These are phyloP conservation scores for Tenthredo distinguenda DNA, from an alignment of 2,888 invertebrate species.

Conservation along the genomic window DNA sequence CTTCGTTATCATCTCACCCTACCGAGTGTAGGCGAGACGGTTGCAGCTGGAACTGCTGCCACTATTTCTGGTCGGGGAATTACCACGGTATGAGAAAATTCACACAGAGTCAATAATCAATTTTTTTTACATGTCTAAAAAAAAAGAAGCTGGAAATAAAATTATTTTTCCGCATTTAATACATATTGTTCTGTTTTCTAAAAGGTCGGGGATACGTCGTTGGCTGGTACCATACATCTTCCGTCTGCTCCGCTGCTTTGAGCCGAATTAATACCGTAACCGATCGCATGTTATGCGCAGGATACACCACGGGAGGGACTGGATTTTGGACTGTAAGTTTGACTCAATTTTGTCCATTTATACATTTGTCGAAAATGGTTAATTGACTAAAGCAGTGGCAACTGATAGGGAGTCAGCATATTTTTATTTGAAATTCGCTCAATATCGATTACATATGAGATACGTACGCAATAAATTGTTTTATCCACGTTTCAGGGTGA, in stretches of 20 bases:
- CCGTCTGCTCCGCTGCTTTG: conserved; percentile 76
- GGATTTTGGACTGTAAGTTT: conserved; percentile 35
- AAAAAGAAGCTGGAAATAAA: no score
- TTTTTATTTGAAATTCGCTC: background rate
- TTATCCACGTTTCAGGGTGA: conserved; percentile 36
- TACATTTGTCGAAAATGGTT: background rate
- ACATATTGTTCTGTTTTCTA: background rate
- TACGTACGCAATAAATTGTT: background rate
- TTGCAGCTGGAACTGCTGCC: conserved; percentile 26
- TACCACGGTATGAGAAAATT: conserved; percentile 1
- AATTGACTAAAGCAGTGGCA: background rate
- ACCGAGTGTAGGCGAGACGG: conserved; percentile 7
- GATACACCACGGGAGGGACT: conserved; percentile 50
- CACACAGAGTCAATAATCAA: background rate
- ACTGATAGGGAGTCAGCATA: background rate
- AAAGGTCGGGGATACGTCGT: conserved; percentile 22
- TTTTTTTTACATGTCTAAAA: background rate
- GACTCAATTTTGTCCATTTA: background rate
- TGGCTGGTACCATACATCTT: conserved; percentile 64
- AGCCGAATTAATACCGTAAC: conserved; percentile 74
- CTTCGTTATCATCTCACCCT: background rate
- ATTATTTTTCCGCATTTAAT: no score
- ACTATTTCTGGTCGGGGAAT: conserved; percentile 41
- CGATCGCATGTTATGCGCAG: conserved; percentile 79
- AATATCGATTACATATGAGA: background rate